phyloP scores from a whole-genome alignment of 2,797 vertebrate genomes.

The Sebastes minor region DNA sequence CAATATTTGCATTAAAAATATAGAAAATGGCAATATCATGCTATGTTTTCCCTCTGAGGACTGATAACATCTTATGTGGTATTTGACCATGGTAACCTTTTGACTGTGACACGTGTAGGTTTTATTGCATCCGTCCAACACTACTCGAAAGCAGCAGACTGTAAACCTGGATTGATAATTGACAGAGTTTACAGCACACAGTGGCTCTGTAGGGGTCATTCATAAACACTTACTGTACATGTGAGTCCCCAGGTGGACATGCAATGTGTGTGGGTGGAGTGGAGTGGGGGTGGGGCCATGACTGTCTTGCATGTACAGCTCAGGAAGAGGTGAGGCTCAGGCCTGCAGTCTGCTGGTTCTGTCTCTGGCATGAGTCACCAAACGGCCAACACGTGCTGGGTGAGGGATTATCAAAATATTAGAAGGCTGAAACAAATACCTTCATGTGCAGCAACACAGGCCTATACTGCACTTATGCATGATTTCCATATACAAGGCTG shows the following conservation, averaged over 20 bases:
- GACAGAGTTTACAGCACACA: constrained; percentile 34
- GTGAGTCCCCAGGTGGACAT: constrained; percentile 72
- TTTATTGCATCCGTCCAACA: not conserved
- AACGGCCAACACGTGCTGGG: constrained; percentile 76
- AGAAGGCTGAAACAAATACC: constrained; percentile 63
- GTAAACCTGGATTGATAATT: constrained; percentile 28
- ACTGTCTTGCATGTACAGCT: constrained; percentile 47
- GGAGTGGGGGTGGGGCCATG: constrained; percentile 22
- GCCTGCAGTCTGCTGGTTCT: constrained; percentile 56
- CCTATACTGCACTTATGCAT: not conserved
- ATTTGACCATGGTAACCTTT: not conserved
- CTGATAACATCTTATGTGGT: not conserved
- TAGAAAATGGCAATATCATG: not conserved
- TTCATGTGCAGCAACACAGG: constrained; percentile 34
- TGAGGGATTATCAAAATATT: constrained; percentile 73
- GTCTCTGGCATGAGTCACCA: constrained; percentile 77
- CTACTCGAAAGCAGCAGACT: constrained; percentile 1
- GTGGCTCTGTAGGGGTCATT: constrained; percentile 21
- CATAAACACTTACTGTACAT: constrained; percentile 55
- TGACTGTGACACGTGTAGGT: not conserved
- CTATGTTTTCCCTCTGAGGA: not conserved
- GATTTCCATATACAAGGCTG: not conserved
- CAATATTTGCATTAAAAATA: not conserved
- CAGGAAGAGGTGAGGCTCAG: constrained; percentile 61
- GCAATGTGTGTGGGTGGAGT: constrained; percentile 71